phyloP scores from a whole-genome alignment of 2,888 invertebrate genomes.

The Capitulum mitella region DNA sequence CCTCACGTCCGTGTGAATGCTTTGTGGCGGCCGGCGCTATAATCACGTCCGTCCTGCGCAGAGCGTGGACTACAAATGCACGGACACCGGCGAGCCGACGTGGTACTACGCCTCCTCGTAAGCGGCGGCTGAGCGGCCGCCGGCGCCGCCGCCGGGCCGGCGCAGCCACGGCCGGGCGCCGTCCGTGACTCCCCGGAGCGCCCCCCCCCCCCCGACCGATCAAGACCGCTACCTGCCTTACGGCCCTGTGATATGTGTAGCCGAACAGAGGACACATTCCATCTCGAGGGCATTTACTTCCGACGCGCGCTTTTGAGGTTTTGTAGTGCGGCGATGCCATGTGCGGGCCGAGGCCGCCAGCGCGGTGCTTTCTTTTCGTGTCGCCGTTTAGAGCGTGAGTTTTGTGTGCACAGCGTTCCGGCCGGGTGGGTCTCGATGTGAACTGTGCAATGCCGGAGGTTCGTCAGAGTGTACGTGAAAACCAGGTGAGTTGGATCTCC shows the following conservation, averaged over 20 bases:
- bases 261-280: background rate
- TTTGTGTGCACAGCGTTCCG: background rate
- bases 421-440: background rate
- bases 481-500: background rate
- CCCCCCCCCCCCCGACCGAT: background rate
- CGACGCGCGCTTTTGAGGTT: background rate
- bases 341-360: too few species aligned
- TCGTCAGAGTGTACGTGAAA: background rate
- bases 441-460: background rate
- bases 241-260: background rate
- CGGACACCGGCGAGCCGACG: constrained; percentile 18
- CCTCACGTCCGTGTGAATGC: too few species aligned
- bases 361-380: background rate
- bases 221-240: background rate
- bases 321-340: too few species aligned
- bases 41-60: background rate
- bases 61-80: constrained; percentile 18
- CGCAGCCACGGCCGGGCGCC: background rate
- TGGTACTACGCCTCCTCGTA: constrained; percentile 25
- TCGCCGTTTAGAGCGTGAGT: background rate
- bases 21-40: too few species aligned
- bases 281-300: constrained; percentile 6
- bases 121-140: background rate
- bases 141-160: background rate
- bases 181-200: background rate